Conservation (phyloP, 2,797 vertebrate species). For the Loriculus beryllinus region DNA sequence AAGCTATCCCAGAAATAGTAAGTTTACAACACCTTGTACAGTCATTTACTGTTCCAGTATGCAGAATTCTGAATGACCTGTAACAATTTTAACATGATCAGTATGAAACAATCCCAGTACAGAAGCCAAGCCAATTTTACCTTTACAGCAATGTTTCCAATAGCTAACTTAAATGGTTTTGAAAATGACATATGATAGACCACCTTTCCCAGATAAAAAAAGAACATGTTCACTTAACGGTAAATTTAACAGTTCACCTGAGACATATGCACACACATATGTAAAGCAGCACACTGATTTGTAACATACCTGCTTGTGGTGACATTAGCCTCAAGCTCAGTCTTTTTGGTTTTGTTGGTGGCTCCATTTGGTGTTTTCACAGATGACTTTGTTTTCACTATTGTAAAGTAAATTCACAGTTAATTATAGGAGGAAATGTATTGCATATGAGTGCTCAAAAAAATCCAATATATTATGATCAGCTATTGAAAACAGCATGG, state of each 20-base stretch:
- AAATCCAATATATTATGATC: background rate
- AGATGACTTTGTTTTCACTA: slow-evolving; percentile 69
- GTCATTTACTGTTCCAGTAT: background rate
- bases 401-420: slow-evolving; percentile 60
- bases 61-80: slow-evolving; percentile 16
- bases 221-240: background rate
- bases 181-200: background rate
- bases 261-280: background rate
- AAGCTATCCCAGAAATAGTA: background rate
- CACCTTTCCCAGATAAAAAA: background rate
- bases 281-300: background rate
- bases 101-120: background rate
- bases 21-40: background rate
- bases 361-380: slow-evolving; percentile 71
- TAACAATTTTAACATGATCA: background rate
- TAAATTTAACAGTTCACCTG: background rate
- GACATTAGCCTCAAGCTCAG: slow-evolving; percentile 61
- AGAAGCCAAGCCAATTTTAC: background rate
- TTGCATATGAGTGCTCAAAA: background rate
- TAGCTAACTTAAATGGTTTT: background rate
- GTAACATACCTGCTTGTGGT: slow-evolving; percentile 65
- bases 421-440: background rate
- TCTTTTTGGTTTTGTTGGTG: slow-evolving; percentile 67
- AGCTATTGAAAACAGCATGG: background rate
- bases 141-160: background rate